Conservation (phyloP, 2,113 vertebrate species). For the Motacilla tschutschensis region DNA sequence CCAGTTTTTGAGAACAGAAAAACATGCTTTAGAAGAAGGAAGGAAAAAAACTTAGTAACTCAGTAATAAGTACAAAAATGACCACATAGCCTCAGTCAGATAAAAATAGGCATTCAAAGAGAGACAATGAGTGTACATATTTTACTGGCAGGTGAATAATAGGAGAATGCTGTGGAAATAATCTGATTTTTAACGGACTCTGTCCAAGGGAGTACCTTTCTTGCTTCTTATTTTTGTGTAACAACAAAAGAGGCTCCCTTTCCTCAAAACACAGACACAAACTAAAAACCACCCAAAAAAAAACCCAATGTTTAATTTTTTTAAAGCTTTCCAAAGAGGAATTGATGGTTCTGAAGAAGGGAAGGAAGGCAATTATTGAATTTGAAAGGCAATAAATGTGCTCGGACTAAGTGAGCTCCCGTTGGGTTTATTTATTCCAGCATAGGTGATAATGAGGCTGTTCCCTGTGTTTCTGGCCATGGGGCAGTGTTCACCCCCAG, state of each 20-base stretch:
- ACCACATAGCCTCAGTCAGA: conserved; percentile 80
- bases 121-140: conserved; percentile 87
- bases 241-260: conserved; percentile 80
- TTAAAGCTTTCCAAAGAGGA: conserved; percentile 65
- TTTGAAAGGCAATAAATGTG: conserved; percentile 62
- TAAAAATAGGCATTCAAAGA: conserved; percentile 85
- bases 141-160: conserved; percentile 95
- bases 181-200: conserved; percentile 89
- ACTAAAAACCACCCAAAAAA: not conserved
- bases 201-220: conserved; percentile 79
- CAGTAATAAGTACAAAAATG: conserved; percentile 87
- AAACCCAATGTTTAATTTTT: conserved; percentile 67
- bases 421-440: conserved; percentile 56
- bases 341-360: conserved; percentile 70
- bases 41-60: conserved; percentile 73
- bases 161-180: conserved; percentile 89
- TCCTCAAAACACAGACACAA: conserved; percentile 51
- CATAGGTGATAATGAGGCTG: conserved; percentile 37
- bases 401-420: conserved; percentile 51
- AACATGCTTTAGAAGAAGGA: conserved; percentile 72
- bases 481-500: conserved; percentile 19
- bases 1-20: conserved; percentile 86
- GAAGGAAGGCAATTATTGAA: conserved; percentile 57
- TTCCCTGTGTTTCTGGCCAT: conserved; percentile 25
- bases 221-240: conserved; percentile 75